Base-by-base conservation (phyloP, 1,140 invertebrate genomes). In the Sycobia sp. region DNA sequence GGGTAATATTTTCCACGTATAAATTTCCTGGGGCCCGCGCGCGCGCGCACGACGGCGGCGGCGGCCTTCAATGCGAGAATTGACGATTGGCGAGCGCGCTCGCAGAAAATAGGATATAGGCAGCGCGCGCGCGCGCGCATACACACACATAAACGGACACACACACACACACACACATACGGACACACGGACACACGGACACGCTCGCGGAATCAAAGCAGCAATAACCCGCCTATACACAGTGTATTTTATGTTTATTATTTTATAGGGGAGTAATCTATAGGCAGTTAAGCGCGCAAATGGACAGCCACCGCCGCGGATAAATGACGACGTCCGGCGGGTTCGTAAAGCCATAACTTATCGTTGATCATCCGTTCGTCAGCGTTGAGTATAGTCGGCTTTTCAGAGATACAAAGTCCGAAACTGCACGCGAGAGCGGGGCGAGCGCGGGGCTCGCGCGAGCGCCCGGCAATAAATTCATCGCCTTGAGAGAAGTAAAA, bases 271-370 rank as follows among this genome's bases (percentile, higher is more conserved):
- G 71, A 65, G 68, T 77, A 78, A 77, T 77, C 73, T 76, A 72
- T 69, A 72, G 67, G 72, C 68, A 70, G 69, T 76, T 73, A 74
- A 65, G 68, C 66, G 68, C 66, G 72, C 71, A 76, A 77, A 76
- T 74, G 76, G 76, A 73, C 71, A 73, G 71, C 75, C 74, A 75
- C 73, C 70, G n/a, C n/a, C n/a, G 75, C 69, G 69, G 69, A 77
- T 75, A 71, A 78, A 75, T 76, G 72, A 75, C 64, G 69, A 67
- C 69, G 70, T 67, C 68, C 69, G 65, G 72, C 67, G 56, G 69
- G 73, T 75, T 75, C 73, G 75, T 76, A 74, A 76, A 78, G 75
- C 70, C 73, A 74, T 75, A 75, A 78, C 75, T 79, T 77, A 79
- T 73, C 70, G 73, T 73, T 74, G 74, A 77, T 78, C 74, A 74